Evolutionary conservation across 1,140 invertebrate species (phyloP).

Genomic region (Aphaenogaster rudis): DNA sequence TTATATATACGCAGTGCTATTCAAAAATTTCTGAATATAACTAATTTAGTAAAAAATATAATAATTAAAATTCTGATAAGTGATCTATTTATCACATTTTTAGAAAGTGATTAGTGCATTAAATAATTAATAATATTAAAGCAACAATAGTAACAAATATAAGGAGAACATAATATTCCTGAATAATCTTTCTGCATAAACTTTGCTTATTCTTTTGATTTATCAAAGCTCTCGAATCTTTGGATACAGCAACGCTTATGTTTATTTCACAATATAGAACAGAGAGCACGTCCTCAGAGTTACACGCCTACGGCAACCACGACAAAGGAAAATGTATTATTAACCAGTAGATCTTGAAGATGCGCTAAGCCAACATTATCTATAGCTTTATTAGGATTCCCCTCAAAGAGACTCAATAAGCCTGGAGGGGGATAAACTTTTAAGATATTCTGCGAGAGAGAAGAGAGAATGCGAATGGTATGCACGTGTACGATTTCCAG

Average conservation of each 20-base stretch:
- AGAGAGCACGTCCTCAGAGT: not conserved
- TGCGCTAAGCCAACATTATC: conserved; percentile 30
- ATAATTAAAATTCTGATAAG: not conserved
- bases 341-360: conserved; percentile 2
- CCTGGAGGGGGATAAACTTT: conserved; percentile 14
- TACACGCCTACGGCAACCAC: not conserved
- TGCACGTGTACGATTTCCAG: conserved; percentile 1
- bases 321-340: conserved; percentile 24
- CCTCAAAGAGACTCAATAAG: conserved; percentile 14
- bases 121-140: conserved; percentile 2
- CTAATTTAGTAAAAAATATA: not conserved
- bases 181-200: not conserved
- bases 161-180: not conserved
- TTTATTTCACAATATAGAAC: not conserved
- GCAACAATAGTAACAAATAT: not conserved
- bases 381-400: conserved; percentile 27
- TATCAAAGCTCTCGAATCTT: not conserved
- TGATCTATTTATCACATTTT: not conserved
- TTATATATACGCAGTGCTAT: not conserved
- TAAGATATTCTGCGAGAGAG: conserved; percentile 18
- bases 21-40: not conserved
- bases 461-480: not conserved
- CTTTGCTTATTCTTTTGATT: not conserved
- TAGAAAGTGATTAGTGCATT: not conserved
- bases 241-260: not conserved